Base-by-base conservation (phyloP, 1,140 invertebrate genomes). In the Bombus impatiens region DNA sequence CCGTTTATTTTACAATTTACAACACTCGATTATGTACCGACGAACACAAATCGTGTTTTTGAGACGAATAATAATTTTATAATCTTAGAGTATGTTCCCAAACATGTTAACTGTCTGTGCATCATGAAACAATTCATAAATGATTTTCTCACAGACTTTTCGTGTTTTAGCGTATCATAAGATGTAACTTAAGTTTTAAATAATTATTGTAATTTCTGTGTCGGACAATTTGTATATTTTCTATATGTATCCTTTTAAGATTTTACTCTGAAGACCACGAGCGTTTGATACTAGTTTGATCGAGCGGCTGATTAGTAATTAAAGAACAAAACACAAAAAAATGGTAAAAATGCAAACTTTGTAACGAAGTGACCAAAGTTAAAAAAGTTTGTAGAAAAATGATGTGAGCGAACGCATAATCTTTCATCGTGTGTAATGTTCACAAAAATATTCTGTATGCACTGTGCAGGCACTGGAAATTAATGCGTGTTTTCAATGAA, bases 321-420 rank as follows among this genome's bases (percentile, higher is more conserved):
- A 80, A 71, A 37, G 12, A 37, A 79, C 10, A 67, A 88, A 76
- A 35, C 37, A 47, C 8, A 28, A 62, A 72, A 81, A 65, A 86
- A 59, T 42, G 6, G n/a, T 1, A 65, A 53, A 57, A 35, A 40
- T 40, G n/a, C 15, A 88, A 89, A 91, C 86, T 79, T 92, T 89
- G 89, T 86, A 89, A 92, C 80, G 86, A 92, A 90, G 84, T 92
- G 91, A 92, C 91, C 92, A 92, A 93, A 92, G 91, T 93, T 90
- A 90, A 90, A 86, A 72, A 84, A 87, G 82, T 90, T 90, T 91
- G 89, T 87, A 87, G 70, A 77, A 72, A 89, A 92, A 87, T 72
- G 89, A 77, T 76, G 65, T 83, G 84, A 86, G 87, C 80, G 89
- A 44, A 78, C 88, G 89, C 87, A 84, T 84, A 44, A 80, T 85